Conservation (phyloP, 2,888 invertebrate genomes). For the Hydrotaea cyrtoneurina region DNA sequence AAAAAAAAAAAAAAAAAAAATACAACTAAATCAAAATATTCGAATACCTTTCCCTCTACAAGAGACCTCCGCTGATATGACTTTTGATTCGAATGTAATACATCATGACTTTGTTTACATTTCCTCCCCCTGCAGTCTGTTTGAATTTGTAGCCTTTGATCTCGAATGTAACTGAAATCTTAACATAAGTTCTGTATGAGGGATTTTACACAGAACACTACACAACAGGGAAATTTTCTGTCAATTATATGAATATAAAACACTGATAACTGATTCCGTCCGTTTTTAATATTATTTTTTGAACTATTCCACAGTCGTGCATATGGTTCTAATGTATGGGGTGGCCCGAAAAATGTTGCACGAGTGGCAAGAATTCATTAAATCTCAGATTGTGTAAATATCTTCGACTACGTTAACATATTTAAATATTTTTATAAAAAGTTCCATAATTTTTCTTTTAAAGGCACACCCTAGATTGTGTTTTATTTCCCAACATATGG, state of each 20-base stretch:
- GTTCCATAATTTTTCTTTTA: not conserved
- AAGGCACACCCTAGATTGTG: not conserved
- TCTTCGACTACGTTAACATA: not conserved
- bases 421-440: too few species aligned
- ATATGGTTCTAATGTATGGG: not conserved
- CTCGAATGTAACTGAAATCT: not conserved
- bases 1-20: too few species aligned
- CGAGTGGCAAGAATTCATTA: too few species aligned
- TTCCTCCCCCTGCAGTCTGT: not conserved
- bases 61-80: slow-evolving; percentile 1
- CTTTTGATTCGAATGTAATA: not conserved
- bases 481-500: not conserved
- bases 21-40: too few species aligned
- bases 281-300: not conserved
- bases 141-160: not conserved
- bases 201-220: not conserved
- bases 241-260: slow-evolving; percentile 21
- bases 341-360: not conserved
- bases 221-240: slow-evolving; percentile 18
- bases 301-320: not conserved
- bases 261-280: not conserved
- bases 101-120: not conserved
- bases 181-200: slow-evolving; percentile 2
- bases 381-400: too few species aligned
- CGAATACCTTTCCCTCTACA: too few species aligned